A percentile compares a stretch with the other conserved stretches of the same genome.
Conservation (phyloP, 1,140 invertebrate genomes). For the Coelopa frigida region DNA sequence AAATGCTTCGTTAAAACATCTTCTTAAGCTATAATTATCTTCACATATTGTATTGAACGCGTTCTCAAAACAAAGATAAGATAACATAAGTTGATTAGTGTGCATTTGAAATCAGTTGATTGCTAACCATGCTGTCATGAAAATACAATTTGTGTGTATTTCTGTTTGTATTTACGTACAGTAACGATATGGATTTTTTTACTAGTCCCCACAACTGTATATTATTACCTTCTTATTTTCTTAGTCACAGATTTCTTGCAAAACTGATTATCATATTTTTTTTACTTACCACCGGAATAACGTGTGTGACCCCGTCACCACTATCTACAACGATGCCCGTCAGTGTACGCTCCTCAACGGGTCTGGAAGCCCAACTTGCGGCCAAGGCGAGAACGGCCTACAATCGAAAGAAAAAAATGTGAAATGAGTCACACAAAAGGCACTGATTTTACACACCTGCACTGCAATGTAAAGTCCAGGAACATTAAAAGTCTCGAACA, state of each 20-base stretch:
- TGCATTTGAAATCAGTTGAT: too few species aligned
- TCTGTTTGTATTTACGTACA: too few species aligned
- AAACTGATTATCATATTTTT: too few species aligned
- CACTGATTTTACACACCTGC: conserved; percentile 18
- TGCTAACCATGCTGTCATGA: too few species aligned
- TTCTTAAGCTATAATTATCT: background rate
- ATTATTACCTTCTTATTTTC: too few species aligned
- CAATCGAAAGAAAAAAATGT: conserved; percentile 55
- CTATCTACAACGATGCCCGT: conserved; percentile 98
- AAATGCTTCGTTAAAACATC: conserved; percentile 12
- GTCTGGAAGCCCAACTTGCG: conserved; percentile 92
- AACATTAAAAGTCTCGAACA: conserved; percentile 99
- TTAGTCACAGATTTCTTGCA: too few species aligned
- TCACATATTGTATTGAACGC: conserved; percentile 4
- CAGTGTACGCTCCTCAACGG: conserved; percentile 81
- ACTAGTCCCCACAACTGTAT: too few species aligned
- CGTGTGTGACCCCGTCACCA: conserved; percentile 99
- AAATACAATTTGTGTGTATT: too few species aligned
- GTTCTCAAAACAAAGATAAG: too few species aligned
- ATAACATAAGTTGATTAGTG: too few species aligned
- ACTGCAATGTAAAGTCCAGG: conserved; percentile 98
- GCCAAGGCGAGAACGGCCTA: conserved; percentile 96
- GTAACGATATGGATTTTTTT: too few species aligned
- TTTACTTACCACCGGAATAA: conserved; percentile 87
- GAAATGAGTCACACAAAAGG: background rate